Evolutionary conservation across 2,797 vertebrate genomes (phyloP).

Genomic region (Bradypus variegatus): DNA sequence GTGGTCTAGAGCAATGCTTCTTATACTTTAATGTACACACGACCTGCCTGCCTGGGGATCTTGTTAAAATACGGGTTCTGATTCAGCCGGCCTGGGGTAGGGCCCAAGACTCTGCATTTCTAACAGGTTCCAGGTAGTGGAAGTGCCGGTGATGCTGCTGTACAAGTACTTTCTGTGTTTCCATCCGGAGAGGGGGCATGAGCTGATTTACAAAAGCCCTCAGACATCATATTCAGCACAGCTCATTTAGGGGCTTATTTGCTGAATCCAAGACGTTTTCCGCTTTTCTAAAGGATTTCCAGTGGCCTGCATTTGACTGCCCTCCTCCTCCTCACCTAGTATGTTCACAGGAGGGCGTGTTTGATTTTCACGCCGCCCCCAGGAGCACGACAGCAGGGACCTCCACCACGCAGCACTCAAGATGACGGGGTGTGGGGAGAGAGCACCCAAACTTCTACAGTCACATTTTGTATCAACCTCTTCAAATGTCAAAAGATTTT

Average conservation of each 20-base stretch:
- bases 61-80: neutral
- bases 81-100: neutral
- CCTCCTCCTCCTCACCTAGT: neutral
- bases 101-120: neutral
- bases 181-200: neutral
- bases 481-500: neutral
- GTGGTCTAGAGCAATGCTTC: neutral
- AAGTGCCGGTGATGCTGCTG: neutral
- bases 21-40: neutral
- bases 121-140: neutral
- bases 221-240: neutral
- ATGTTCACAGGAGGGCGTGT: neutral
- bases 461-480: neutral
- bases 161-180: neutral
- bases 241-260: neutral
- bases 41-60: too few relatives aligned
- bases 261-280: neutral
- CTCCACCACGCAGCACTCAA: too few relatives aligned
- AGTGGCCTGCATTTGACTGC: neutral
- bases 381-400: neutral
- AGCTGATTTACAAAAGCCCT: neutral
- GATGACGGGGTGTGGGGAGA: neutral
- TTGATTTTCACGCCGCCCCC: neutral
- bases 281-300: neutral
- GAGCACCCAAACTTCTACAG: neutral